A percentile compares a stretch with the other conserved stretches of the same genome.
Conservation (phyloP, 2,888 invertebrate genomes). For the Tribolium freemani region DNA sequence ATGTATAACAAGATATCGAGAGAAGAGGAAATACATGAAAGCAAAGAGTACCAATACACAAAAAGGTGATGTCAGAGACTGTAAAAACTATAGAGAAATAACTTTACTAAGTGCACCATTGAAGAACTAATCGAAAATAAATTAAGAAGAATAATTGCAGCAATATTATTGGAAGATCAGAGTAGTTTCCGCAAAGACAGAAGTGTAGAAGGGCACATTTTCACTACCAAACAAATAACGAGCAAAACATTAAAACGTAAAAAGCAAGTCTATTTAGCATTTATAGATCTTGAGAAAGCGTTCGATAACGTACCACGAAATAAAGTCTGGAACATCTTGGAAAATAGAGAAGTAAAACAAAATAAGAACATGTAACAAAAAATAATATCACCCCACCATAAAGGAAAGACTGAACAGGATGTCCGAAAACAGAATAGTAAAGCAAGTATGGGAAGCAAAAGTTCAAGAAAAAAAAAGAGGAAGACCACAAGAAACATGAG, state of each 20-base stretch:
- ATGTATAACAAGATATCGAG: too few relatives aligned
- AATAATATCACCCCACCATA: too few relatives aligned
- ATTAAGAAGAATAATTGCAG: constrained; percentile 16
- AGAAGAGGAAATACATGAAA: constrained; percentile 11
- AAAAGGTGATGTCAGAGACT: constrained; percentile 23
- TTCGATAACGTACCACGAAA: constrained; percentile 40
- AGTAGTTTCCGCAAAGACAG: constrained; percentile 37
- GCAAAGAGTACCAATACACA: too few relatives aligned
- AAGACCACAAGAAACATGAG: too few relatives aligned
- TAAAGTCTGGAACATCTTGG: not conserved
- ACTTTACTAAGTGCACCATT: constrained; percentile 23
- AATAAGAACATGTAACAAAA: too few relatives aligned
- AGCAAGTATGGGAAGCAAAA: too few relatives aligned
- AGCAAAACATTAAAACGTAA: constrained; percentile 16
- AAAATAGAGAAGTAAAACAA: too few relatives aligned
- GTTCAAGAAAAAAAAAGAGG: too few relatives aligned
- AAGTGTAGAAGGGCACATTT: constrained; percentile 36
- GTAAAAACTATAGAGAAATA: constrained; percentile 31
- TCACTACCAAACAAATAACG: constrained; percentile 40
- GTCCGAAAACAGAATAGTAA: too few relatives aligned
- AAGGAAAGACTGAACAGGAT: too few relatives aligned
- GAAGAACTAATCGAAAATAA: constrained; percentile 34
- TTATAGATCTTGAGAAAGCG: constrained; percentile 46
- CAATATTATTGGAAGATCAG: constrained; percentile 30
- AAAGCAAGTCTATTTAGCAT: constrained; percentile 28